Evolutionary conservation across 2,888 invertebrate genomes (phyloP).

Genomic region (Crocallis elinguaria): DNA sequence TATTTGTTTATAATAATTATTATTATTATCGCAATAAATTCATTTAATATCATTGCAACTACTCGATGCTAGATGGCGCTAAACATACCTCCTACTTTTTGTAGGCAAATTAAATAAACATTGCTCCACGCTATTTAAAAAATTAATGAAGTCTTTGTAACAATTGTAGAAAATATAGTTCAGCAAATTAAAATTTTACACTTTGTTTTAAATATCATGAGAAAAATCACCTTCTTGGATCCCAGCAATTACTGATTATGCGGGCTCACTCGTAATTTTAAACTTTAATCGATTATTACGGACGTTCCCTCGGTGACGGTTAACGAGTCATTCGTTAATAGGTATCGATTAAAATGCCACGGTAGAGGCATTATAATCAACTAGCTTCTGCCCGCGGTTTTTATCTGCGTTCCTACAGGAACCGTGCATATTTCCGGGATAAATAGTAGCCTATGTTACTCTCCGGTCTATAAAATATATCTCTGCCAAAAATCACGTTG

Average conservation of each 20-base stretch:
- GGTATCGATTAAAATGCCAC: neutral
- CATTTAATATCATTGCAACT: slow-evolving; percentile 10
- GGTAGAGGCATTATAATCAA: no score
- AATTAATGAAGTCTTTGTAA: no score
- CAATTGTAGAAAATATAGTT: no score
- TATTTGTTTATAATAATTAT: no score
- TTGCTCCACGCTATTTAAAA: no score
- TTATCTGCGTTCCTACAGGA: no score
- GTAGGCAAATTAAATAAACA: neutral
- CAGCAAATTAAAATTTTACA: neutral
- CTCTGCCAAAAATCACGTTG: no score
- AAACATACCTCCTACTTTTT: neutral
- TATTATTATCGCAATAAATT: no score
- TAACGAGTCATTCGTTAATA: slow-evolving; percentile 2
- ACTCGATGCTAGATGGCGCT: slow-evolving; percentile 32
- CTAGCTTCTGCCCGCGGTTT: no score
- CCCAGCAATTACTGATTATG: slow-evolving; percentile 15
- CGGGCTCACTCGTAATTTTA: slow-evolving; percentile 3
- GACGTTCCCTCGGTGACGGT: neutral
- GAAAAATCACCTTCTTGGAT: neutral
- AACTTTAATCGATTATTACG: slow-evolving; percentile 10
- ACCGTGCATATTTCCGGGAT: no score
- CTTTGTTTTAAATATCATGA: neutral
- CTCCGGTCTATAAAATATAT: no score
- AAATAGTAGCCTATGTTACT: no score